These are phyloP conservation scores for Orgyia antiqua DNA, from an alignment of 2,888 invertebrate genomes.

Conservation along the genomic window DNA sequence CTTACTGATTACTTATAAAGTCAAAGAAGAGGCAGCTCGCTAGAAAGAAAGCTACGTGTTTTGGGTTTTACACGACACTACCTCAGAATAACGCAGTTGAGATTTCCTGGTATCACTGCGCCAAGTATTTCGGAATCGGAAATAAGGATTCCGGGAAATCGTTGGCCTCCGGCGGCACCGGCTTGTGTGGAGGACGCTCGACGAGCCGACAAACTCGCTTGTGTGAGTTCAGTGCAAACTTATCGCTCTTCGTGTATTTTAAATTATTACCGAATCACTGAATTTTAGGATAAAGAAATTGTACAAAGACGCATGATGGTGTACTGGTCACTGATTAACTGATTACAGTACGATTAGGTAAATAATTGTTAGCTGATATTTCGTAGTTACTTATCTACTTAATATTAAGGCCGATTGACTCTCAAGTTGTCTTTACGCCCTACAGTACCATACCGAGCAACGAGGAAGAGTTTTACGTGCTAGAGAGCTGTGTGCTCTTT, in stretches of 20 bases:
- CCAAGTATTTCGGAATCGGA: constrained; percentile 74
- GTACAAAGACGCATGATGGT: too few species aligned
- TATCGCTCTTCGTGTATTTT: not conserved
- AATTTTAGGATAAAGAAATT: too few species aligned
- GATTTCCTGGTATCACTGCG: constrained; percentile 66
- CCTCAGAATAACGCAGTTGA: constrained; percentile 68
- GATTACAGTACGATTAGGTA: too few species aligned
- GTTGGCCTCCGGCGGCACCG: constrained; percentile 53
- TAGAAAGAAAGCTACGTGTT: constrained; percentile 66
- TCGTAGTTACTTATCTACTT: too few species aligned
- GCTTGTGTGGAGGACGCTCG: constrained; percentile 40
- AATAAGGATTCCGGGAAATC: constrained; percentile 69
- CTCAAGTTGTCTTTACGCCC: too few species aligned
- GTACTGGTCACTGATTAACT: too few species aligned
- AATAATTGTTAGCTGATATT: too few species aligned
- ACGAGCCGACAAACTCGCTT: constrained; percentile 15
- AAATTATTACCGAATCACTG: too few species aligned
- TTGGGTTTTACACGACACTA: constrained; percentile 60
- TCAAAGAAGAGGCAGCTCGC: constrained; percentile 52
- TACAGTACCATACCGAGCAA: too few species aligned
- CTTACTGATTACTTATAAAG: constrained; percentile 68
- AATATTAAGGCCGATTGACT: too few species aligned
- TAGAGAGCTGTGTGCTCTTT: too few species aligned
- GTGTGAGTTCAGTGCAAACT: constrained; percentile 12
- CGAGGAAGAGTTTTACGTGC: too few species aligned